Conservation (phyloP, 35 echinoderm and acorn worm genomes). For the Ophioderma brevispina region DNA sequence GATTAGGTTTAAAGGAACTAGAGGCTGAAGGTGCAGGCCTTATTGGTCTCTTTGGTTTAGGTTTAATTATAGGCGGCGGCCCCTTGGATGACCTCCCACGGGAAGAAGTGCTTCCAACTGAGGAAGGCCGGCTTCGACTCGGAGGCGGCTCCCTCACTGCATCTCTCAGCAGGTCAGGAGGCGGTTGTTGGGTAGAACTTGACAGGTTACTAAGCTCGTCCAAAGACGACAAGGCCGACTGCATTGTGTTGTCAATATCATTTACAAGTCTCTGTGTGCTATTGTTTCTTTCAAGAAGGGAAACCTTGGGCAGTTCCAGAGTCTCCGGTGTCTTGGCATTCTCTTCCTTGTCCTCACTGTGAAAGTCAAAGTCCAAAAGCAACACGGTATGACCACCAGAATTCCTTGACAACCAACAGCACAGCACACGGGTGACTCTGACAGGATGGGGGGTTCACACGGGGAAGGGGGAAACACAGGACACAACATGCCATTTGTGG, state of each 20-base stretch:
- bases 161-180: neutral
- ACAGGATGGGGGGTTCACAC: neutral
- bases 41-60: neutral
- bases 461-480: neutral
- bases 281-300: neutral
- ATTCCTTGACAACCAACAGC: neutral
- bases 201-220: neutral
- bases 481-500: neutral
- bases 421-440: neutral
- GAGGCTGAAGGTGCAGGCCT: neutral
- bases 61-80: neutral
- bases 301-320: neutral
- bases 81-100: neutral
- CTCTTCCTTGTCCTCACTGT: conserved; percentile 7
- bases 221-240: neutral
- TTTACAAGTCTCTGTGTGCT: neutral
- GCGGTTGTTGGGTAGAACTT: neutral
- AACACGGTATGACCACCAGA: neutral
- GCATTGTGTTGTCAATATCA: neutral
- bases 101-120: neutral
- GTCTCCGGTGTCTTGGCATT: neutral
- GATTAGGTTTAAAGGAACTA: conserved; percentile 1
- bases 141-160: neutral
- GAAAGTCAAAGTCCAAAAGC: neutral
- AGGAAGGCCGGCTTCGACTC: neutral